Conservation (phyloP, 2,113 vertebrate genomes). For the Amblyornis subalaris region DNA sequence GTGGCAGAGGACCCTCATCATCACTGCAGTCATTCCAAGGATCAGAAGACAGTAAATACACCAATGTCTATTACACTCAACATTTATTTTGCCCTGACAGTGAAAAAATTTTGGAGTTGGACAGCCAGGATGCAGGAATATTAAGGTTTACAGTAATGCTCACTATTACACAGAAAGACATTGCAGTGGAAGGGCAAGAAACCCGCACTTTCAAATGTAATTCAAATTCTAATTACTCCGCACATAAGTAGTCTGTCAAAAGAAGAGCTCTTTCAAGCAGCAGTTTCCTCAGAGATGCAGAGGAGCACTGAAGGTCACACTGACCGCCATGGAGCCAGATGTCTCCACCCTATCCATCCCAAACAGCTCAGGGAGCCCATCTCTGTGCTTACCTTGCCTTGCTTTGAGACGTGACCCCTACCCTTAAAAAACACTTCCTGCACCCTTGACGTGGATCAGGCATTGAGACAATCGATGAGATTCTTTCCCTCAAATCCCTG, state of each 20-base stretch:
- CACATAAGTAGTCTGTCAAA: fast-evolving
- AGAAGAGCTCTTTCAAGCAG: background rate
- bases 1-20: background rate
- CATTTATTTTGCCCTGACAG: background rate
- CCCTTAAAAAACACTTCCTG: background rate
- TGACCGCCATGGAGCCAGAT: fast-evolving
- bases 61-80: background rate
- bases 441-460: fast-evolving
- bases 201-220: background rate
- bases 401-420: fast-evolving
- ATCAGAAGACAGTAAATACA: background rate
- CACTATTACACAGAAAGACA: background rate
- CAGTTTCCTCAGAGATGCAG: background rate
- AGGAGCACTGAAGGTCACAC: fast-evolving
- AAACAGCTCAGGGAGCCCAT: too few relatives aligned
- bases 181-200: background rate
- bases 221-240: background rate
- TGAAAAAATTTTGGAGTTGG: background rate
- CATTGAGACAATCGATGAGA: too few relatives aligned
- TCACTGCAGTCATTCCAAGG: background rate
- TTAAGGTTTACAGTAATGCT: background rate
- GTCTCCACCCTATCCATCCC: too few relatives aligned
- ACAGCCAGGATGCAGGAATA: background rate
- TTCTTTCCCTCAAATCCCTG: background rate
- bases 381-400: background rate